Conservation (phyloP, 2,797 vertebrate species). For the Rhinichthys osculus region DNA sequence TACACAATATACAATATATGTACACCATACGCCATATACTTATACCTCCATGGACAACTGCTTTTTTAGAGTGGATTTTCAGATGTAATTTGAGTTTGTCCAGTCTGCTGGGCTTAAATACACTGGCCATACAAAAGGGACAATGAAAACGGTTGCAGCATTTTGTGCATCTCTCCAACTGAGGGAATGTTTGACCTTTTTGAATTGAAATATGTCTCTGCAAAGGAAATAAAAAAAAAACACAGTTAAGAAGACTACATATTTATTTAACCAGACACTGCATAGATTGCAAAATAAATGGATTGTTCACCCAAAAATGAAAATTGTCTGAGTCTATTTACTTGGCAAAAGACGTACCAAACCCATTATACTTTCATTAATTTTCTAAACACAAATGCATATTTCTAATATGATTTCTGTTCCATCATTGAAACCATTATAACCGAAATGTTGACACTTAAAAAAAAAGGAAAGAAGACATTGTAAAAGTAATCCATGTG, state of each 20-base stretch:
- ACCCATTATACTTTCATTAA: neutral
- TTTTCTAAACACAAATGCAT: neutral
- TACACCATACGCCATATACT: neutral
- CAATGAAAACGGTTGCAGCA: constrained; percentile 39
- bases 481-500: neutral
- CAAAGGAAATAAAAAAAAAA: neutral
- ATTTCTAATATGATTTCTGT: neutral
- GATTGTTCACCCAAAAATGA: neutral
- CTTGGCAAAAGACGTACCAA: neutral
- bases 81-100: constrained; percentile 17
- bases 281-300: neutral
- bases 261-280: neutral
- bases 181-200: neutral
- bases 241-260: neutral
- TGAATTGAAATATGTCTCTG: constrained; percentile 37
- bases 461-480: neutral
- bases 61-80: constrained; percentile 17
- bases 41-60: constrained; percentile 20
- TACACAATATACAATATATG: neutral
- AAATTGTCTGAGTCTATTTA: neutral
- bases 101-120: constrained; percentile 22
- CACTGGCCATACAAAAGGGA: constrained; percentile 36
- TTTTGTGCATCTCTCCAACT: constrained; percentile 19
- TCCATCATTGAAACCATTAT: neutral
- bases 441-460: neutral